Conservation (phyloP, 2,113 vertebrate species). For the Rhipidura dahli region DNA sequence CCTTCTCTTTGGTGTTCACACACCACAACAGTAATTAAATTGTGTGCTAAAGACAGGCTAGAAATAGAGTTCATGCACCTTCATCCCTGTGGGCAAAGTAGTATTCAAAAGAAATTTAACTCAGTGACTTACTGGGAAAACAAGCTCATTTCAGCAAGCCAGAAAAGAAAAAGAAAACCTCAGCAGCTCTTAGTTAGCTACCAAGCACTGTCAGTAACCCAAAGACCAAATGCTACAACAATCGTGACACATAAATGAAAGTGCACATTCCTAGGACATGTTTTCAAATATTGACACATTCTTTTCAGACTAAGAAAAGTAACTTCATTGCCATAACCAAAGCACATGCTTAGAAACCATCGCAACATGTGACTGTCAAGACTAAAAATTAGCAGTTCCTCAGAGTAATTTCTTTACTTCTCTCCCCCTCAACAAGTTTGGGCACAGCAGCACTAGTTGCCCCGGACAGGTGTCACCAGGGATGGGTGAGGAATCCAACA, state of each 20-base stretch:
- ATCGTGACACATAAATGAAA: background rate
- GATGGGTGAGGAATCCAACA: background rate
- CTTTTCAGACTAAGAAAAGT: background rate
- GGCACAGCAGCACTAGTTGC: background rate
- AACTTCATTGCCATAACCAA: background rate
- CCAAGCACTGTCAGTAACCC: background rate
- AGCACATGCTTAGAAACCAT: background rate
- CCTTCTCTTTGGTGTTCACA: background rate
- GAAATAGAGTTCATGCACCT: background rate
- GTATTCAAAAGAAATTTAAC: background rate
- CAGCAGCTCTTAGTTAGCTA: background rate
- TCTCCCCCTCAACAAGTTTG: rapidly evolving
- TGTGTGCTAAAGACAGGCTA: background rate
- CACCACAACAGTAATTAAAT: background rate
- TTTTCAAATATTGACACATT: background rate
- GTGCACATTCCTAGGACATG: background rate
- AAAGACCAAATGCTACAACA: background rate
- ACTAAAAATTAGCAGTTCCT: background rate
- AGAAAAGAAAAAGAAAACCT: background rate
- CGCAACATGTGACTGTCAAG: background rate
- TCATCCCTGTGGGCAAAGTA: background rate
- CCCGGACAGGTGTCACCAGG: background rate
- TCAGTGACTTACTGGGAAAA: background rate
- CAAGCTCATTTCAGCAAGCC: background rate
- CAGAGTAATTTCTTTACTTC: background rate